These are phyloP conservation scores for Smutsia temminckii DNA, from an alignment of 2,797 vertebrate species.

Conservation along the genomic window DNA sequence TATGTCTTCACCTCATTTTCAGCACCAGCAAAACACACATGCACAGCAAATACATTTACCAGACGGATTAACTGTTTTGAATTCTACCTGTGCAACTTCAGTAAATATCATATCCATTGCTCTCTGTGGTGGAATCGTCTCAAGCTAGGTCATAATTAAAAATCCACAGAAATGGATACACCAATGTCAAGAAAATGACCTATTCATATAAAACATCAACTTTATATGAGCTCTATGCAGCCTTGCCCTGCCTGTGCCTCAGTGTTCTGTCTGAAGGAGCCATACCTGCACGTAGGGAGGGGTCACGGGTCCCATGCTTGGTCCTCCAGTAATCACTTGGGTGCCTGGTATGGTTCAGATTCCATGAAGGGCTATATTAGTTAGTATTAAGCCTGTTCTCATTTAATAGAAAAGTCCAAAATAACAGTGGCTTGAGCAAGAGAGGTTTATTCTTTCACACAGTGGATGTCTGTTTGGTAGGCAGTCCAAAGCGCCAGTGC, in stretches of 20 bases:
- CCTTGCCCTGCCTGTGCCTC: not conserved
- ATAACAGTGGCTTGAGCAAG: not conserved
- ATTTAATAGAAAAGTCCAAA: not conserved
- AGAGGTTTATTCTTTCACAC: not conserved
- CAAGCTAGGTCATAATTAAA: not conserved
- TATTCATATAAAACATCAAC: not conserved
- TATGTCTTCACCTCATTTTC: rapidly evolving
- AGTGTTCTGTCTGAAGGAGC: not conserved
- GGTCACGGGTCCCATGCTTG: not conserved
- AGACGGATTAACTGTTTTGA: not conserved
- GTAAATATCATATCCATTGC: rapidly evolving
- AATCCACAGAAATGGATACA: not conserved
- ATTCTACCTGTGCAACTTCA: rapidly evolving
- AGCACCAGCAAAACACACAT: not conserved
- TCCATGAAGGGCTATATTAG: not conserved
- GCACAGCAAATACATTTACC: rapidly evolving
- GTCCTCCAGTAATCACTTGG: too few relatives aligned
- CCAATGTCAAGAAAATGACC: not conserved
- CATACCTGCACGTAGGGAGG: not conserved
- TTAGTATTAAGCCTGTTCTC: not conserved
- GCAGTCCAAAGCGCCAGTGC: too few relatives aligned
- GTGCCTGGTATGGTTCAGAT: not conserved
- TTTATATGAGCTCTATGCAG: not conserved
- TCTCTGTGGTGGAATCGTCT: not conserved
- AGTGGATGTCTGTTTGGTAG: not conserved